Base-by-base conservation (phyloP, 53 echinoderm and acorn worm species). In the Astropecten irregularis region DNA sequence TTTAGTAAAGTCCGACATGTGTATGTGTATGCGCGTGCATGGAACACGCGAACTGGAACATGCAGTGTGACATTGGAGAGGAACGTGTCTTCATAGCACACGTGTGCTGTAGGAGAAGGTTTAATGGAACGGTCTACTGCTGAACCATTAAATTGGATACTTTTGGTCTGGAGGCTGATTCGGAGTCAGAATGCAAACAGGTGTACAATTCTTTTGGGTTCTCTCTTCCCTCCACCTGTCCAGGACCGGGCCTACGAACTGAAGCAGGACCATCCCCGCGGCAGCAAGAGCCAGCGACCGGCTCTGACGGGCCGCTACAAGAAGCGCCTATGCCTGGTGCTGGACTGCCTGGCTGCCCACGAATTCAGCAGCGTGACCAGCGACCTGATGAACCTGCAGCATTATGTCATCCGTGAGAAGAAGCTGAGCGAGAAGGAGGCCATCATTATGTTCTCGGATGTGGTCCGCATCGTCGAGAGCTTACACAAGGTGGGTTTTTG, bases 371-470 rank as follows among this genome's bases (percentile, higher is more conserved):
- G 53, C 50, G 73, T 87, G 68, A 93, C 92, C 10, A 66, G 82
- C 2, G 93, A 94, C 35, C 84, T 94, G 44, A 94, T 97, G 82
- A 97, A 97, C 51, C 92, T 97, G 13, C 97, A 97, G 76, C 97
- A 97, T 54, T 93, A 97, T 58, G 97, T 97, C 28, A 97, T 97
- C 34, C 86, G 84, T 28, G 97, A 97, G 90, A 97, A 97, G 92
- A 97, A 97, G 52, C 82, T 97, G 23, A 89, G 69, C 23, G 97
- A 97, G 92, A 97, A 90, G 50, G 97, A 97, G 66, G 93, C 97
- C 1, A 88, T 97, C 30, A 69, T 88, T 22, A 92, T 97, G 81
- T 97, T 97, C 57, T 85, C 82, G 18, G 97, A 94, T 49, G 93
- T 97, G 29, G 97, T 97, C 33, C 85, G 88, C 5, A 92, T 97